Base-by-base conservation (phyloP, 2,888 invertebrate species). In the Diarsia dahlii region DNA sequence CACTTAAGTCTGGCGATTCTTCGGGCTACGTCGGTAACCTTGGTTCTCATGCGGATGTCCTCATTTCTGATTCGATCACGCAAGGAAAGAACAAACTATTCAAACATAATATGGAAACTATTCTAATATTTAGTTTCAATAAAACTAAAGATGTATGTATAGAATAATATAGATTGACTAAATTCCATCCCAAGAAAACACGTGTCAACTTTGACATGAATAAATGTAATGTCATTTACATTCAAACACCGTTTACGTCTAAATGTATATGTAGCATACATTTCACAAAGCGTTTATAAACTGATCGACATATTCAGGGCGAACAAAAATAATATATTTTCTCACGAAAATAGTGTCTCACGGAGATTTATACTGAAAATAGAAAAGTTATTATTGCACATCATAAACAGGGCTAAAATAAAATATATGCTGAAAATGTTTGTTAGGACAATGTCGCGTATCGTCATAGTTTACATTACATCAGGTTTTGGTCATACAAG, bases 161-260 rank as follows among this genome's bases (percentile, higher is more conserved):
- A 28, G 9, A 70, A 28, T 28, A 28, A 28, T 28, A 28, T 28
- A 28, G 28, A 28, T 3, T 13, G 4, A 52, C 23, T 71, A 8
- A 18, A 58, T 39, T 74, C 50, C 15, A 20, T 52, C 28, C 15
- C 45, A 46, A 52, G 28, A 74, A 34, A 13, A 46, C n/a, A 15
- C 13, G 23, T 9, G n/a, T 58, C 39, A n/a, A 52, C 23, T 23
- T 5, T 28, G 45, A 50, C 5, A 45, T 12, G n/a, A 9, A 50
- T 18, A 74, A 45, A 62, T 62, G 12, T 45, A 0, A 13, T 62
- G 52, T 34, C 18, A 62, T 75, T 34, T 52, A 46, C n/a, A 75
- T 76, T 34, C 28, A 2, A 9, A 45, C 50, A 15, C 34, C 10
- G 20, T 48, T 39, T 50, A n/a, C 18, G 34, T 12, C 9, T 76